These are phyloP conservation scores for Acronicta aceris DNA, from an alignment of 2,888 invertebrate species.

Conservation along the genomic window DNA sequence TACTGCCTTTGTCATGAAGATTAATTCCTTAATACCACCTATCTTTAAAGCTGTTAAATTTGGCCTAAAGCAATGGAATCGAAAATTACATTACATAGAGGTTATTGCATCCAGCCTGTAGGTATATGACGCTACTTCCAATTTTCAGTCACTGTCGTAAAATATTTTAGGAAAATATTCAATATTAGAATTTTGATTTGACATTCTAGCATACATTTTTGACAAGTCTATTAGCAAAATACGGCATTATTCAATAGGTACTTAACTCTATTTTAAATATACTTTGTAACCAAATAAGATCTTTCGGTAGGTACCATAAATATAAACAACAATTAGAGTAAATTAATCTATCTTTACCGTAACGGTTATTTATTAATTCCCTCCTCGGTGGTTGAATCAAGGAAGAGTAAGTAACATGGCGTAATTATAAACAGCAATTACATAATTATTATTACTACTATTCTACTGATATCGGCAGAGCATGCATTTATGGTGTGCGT, in stretches of 20 bases:
- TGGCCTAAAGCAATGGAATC: no score
- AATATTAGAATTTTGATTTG: slow-evolving; percentile 54
- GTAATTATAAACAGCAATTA: no score
- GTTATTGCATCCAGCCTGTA: no score
- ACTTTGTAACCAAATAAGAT: slow-evolving; percentile 50
- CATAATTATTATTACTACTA: no score
- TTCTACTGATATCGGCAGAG: no score
- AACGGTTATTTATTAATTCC: neutral
- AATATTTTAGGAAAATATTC: slow-evolving; percentile 47
- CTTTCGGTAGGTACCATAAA: slow-evolving; percentile 12
- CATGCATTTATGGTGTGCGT: no score
- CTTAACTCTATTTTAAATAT: slow-evolving; percentile 50
- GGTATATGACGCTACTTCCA: no score
- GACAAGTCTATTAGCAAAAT: slow-evolving; percentile 60
- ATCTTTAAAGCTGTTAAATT: no score
- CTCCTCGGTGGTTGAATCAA: neutral
- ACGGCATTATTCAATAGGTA: slow-evolving; percentile 52
- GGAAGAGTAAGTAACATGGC: neutral
- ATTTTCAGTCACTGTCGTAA: slow-evolving; percentile 9
- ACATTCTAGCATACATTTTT: slow-evolving; percentile 55
- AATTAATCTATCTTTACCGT: slow-evolving; percentile 16
- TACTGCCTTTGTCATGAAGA: no score
- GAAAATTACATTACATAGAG: no score
- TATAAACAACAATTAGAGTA: slow-evolving; percentile 16
- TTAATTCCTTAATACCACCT: no score